A percentile compares a stretch with the other conserved stretches of the same genome.
phyloP scores from a whole-genome alignment of 2,797 vertebrate genomes.

The Sylvia borin region DNA sequence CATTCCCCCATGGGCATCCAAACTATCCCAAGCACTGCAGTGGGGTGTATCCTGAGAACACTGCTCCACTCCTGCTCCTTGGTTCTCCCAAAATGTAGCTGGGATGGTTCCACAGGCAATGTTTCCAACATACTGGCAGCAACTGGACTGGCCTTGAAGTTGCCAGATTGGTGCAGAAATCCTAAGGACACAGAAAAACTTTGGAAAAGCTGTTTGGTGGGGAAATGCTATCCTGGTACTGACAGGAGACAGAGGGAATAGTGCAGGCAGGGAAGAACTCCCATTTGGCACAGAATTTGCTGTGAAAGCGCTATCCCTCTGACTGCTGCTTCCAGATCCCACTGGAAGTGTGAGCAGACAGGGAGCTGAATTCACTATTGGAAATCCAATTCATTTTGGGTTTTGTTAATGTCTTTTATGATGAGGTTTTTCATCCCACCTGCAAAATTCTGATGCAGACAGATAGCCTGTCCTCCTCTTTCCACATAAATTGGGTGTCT shows the following conservation, averaged over 20 bases:
- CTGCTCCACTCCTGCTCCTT: background rate
- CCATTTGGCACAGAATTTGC: background rate
- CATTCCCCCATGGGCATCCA: background rate
- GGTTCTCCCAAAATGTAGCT: accelerated
- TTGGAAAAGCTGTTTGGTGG: too few species aligned
- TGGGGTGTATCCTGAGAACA: background rate
- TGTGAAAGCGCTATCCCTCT: background rate
- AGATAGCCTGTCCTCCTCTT: background rate
- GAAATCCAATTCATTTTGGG: background rate
- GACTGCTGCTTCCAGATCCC: background rate
- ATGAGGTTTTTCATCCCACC: background rate
- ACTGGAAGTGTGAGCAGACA: background rate
- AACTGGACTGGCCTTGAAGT: background rate
- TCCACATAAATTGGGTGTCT: background rate
- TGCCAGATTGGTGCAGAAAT: too few species aligned
- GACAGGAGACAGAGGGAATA: too few species aligned
- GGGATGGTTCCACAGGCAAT: background rate
- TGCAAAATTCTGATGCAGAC: background rate
- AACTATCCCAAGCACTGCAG: background rate
- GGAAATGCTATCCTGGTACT: too few species aligned
- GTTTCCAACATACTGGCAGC: background rate
- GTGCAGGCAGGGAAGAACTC: background rate
- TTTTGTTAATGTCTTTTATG: background rate
- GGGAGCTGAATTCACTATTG: background rate
- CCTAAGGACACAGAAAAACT: too few species aligned